Percentiles rank a stretch among this genome's conserved stretches.
Conservation (phyloP, 37 sponge, comb jelly and placozoan genomes). For the Geodia barretti region DNA sequence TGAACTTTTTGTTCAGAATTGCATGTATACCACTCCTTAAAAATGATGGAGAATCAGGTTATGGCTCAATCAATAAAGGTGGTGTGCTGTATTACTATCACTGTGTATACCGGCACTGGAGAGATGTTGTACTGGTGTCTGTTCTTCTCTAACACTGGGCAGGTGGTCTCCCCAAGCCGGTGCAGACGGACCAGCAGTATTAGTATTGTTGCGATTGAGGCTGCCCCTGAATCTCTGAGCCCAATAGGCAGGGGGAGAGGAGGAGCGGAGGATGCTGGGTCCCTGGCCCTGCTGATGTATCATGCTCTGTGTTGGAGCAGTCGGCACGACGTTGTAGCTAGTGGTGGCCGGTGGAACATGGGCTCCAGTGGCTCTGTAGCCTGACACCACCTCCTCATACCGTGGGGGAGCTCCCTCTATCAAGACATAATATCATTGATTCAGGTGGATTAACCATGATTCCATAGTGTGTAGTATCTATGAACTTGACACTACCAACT, state of each 20-base stretch:
- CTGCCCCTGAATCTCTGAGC: neutral
- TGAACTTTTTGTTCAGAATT: too few relatives aligned
- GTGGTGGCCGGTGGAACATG: neutral
- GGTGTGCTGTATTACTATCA: too few relatives aligned
- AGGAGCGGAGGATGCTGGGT: neutral
- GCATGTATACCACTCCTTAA: too few relatives aligned
- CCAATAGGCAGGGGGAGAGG: neutral
- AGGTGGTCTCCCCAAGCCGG: neutral
- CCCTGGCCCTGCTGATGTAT: neutral
- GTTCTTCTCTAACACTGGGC: neutral
- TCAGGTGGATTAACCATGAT: too few relatives aligned
- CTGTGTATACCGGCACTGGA: too few relatives aligned
- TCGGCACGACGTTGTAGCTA: neutral
- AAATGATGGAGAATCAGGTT: too few relatives aligned
- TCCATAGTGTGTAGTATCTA: too few relatives aligned
- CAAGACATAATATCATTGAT: too few relatives aligned
- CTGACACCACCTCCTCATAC: neutral
- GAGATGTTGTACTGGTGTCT: neutral
- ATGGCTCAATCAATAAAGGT: too few relatives aligned
- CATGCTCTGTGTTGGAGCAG: neutral
- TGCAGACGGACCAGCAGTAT: neutral
- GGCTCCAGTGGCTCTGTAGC: neutral
- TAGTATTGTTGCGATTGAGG: too few relatives aligned
- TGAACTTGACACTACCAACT: too few relatives aligned
- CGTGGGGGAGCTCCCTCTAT: neutral